These are phyloP conservation scores for Cephalopachus bancanus DNA, from an alignment of 2,797 vertebrate genomes.

Conservation along the genomic window DNA sequence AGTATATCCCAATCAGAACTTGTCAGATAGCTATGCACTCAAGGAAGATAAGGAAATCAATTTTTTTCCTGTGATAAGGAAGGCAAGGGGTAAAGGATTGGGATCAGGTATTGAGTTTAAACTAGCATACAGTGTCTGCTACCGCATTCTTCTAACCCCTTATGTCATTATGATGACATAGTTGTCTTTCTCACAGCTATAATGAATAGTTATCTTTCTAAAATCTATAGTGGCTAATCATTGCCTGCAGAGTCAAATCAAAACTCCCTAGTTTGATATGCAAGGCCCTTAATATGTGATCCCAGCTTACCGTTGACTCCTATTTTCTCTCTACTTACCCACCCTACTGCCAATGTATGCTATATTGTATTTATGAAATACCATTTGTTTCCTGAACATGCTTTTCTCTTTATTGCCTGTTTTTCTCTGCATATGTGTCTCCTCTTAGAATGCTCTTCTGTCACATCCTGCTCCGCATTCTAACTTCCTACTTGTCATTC, in stretches of 20 bases:
- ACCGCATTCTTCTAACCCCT: not conserved
- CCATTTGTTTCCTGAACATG: constrained; percentile 23
- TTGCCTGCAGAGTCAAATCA: not conserved
- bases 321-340: not conserved
- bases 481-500: not conserved
- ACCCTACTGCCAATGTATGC: not conserved
- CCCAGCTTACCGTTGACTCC: not conserved
- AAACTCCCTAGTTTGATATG: not conserved
- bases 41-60: not conserved
- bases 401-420: not conserved
- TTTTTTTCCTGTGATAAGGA: not conserved
- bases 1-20: not conserved
- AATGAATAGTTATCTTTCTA: not conserved
- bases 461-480: not conserved
- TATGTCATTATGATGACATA: constrained; percentile 24
- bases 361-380: not conserved
- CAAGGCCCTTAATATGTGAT: constrained; percentile 32
- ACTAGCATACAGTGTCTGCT: not conserved
- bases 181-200: constrained; percentile 35
- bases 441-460: not conserved
- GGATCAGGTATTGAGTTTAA: constrained; percentile 56
- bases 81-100: not conserved
- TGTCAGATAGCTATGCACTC: not conserved
- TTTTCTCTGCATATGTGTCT: constrained; percentile 9
- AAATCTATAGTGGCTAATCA: constrained; percentile 28